phyloP scores from a whole-genome alignment of 2,113 vertebrate genomes.

The Tauraco erythrolophus region DNA sequence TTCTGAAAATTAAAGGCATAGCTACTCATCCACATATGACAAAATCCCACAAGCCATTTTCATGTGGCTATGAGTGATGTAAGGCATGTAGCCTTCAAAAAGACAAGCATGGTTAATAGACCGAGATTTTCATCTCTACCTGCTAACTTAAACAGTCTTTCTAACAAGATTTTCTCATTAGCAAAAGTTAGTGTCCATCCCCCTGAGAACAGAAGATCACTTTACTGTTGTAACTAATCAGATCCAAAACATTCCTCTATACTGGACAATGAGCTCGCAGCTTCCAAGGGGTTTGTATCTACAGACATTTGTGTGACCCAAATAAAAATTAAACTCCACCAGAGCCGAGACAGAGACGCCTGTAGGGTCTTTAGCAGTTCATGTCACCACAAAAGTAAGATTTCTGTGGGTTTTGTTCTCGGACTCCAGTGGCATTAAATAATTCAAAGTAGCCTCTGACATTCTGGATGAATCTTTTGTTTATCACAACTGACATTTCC shows the following conservation, averaged over 20 bases:
- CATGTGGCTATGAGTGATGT: not conserved
- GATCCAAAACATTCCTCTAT: conserved; percentile 10
- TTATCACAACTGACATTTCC: conserved; percentile 65
- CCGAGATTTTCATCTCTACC: not conserved
- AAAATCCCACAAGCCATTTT: not conserved
- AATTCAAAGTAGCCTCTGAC: conserved; percentile 61
- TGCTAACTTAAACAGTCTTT: not conserved
- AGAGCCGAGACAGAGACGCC: not conserved
- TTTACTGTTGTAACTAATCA: not conserved
- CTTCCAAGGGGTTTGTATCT: not conserved
- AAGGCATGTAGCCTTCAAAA: conserved; percentile 8
- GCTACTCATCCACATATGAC: not conserved
- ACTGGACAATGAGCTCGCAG: not conserved
- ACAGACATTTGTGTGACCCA: not conserved
- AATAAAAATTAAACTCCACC: conserved; percentile 53
- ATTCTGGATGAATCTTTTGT: conserved; percentile 58
- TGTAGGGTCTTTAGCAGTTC: conserved; percentile 37
- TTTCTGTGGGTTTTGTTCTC: conserved; percentile 46
- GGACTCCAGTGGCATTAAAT: conserved; percentile 44
- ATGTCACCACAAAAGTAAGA: conserved; percentile 57
- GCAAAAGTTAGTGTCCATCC: not conserved
- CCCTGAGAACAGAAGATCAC: not conserved
- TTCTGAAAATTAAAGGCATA: conserved; percentile 27
- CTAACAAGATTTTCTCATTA: not conserved
- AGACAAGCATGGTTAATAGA: not conserved